Percentiles rank a stretch among this genome's conserved stretches.
Conservation (phyloP, 2,888 invertebrate species). For the Mantis religiosa region DNA sequence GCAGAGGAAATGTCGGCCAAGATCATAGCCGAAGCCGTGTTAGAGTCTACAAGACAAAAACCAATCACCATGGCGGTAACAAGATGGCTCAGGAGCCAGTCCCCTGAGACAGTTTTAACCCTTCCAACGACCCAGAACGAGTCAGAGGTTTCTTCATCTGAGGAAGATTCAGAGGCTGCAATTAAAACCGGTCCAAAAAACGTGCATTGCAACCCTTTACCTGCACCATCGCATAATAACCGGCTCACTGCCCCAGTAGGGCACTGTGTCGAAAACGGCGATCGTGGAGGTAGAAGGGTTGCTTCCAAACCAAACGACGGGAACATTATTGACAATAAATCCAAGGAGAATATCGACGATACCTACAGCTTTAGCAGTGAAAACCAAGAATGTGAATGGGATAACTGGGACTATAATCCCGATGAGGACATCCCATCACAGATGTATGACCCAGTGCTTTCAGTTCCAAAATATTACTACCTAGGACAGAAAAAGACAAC, state of each 20-base stretch:
- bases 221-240: constrained; percentile 49
- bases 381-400: constrained; percentile 12
- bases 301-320: constrained; percentile 16
- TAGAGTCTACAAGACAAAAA: background rate
- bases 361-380: background rate
- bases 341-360: background rate
- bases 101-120: constrained; percentile 40
- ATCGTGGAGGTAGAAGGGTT: constrained; percentile 29
- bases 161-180: constrained; percentile 33
- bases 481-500: constrained; percentile 7
- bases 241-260: too few species aligned
- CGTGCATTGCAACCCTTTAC: constrained; percentile 54
- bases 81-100: constrained; percentile 50
- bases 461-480: constrained; percentile 30
- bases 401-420: constrained; percentile 15
- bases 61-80: constrained; percentile 58
- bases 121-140: constrained; percentile 32
- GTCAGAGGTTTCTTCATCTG: constrained; percentile 31
- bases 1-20: constrained; percentile 1
- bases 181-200: constrained; percentile 47
- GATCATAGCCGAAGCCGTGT: constrained; percentile 20
- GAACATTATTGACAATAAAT: background rate
- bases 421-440: background rate
- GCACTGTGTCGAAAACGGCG: constrained; percentile 4
- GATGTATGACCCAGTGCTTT: constrained; percentile 28